Base-by-base conservation (phyloP, 2,113 vertebrate species). In the Onychostruthus taczanowskii region DNA sequence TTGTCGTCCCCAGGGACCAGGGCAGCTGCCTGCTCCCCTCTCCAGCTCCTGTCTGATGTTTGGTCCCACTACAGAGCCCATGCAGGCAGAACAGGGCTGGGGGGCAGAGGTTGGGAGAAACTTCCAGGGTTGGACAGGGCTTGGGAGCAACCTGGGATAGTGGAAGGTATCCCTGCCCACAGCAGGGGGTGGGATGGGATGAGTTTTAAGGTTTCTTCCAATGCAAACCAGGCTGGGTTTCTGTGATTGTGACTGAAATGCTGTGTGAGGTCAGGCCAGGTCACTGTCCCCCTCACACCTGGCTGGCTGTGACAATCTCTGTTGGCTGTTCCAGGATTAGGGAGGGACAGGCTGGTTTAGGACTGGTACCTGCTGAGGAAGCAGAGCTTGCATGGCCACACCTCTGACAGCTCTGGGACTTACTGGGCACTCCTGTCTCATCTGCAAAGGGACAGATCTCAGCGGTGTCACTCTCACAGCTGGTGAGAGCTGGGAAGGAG, bases 351-450 rank as follows among this genome's bases (percentile, higher is more conserved):
- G 35, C 16, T 9, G 10, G 19, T 31, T 1, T 7, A 44, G 67
- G 52, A 9, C 46, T 59, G 6, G 8, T 6, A 9, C 41, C 30
- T 35, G 73, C 68, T 72, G 78, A 73, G 55, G 23, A 23, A 59
- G 64, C 39, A 84, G 39, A 79, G 50, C 46, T 35, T 27, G 58
- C 66, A 81, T 79, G 27, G 37, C 16, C 75, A 76, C 21, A 47
- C 21, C 37, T 76, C 46, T 7, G 9, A 30, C 50, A 74, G 33
- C 55, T 52, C 74, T 79, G 43, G 56, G 49, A 24, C 22, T 46
- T 13, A 7, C 6, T 10, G 52, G 63, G 18, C 26, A 18, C 47
- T 83, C 79, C 1, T 35, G 64, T 7, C 49, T 56, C 0, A 0
- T 61, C 20, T 56, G 74, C 55, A 81, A 76, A 59, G 37, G 43